Evolutionary conservation across 2,888 invertebrate genomes (phyloP).

Genomic region (Diogma glabrata): DNA sequence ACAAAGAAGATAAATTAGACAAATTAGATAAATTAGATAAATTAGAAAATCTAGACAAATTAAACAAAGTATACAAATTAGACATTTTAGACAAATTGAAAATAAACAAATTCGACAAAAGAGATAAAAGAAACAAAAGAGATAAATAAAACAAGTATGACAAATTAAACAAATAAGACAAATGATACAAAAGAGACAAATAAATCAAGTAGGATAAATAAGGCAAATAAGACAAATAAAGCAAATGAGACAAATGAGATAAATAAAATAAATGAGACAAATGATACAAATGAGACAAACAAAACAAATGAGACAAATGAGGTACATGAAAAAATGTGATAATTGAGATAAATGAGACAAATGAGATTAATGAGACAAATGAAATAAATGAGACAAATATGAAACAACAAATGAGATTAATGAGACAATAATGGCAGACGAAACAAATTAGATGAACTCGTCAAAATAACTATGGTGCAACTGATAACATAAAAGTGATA

Average conservation of each 20-base stretch:
- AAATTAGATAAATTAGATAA: too few species aligned
- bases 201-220: background rate
- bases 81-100: too few species aligned
- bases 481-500: too few species aligned
- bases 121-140: background rate
- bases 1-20: too few species aligned
- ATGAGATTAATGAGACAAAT: too few species aligned
- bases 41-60: background rate
- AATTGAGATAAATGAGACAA: background rate
- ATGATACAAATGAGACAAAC: background rate
- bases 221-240: background rate
- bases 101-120: too few species aligned
- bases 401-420: too few species aligned
- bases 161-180: background rate
- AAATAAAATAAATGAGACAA: background rate
- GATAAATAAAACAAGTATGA: background rate
- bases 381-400: too few species aligned
- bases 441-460: too few species aligned
- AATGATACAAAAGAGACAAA: background rate
- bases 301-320: background rate
- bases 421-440: too few species aligned
- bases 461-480: too few species aligned
- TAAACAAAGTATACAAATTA: too few species aligned
- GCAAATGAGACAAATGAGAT: background rate
- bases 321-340: background rate